Conservation (phyloP, 2,888 invertebrate species). For the Allophyes oxyacanthae region DNA sequence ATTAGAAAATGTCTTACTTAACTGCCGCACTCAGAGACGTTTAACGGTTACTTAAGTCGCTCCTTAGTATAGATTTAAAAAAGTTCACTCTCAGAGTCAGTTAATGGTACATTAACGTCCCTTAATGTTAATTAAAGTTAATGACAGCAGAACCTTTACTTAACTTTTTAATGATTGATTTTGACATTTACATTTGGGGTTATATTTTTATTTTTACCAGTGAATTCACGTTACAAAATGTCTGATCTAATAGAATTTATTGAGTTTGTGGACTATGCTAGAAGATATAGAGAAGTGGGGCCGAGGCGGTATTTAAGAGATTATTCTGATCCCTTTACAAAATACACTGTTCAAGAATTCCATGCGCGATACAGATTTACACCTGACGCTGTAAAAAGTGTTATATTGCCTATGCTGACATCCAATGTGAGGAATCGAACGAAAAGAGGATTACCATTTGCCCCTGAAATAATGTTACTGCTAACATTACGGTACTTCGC, state of each 20-base stretch:
- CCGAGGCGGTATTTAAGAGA: conserved; percentile 19
- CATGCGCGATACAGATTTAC: conserved; percentile 17
- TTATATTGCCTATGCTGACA: neutral
- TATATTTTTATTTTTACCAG: neutral
- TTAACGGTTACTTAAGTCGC: too few relatives aligned
- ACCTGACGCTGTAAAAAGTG: conserved; percentile 11
- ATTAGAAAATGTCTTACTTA: too few relatives aligned
- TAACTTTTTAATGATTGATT: conserved; percentile 7
- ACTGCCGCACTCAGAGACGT: too few relatives aligned
- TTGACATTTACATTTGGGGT: conserved; percentile 3
- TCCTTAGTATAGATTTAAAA: too few relatives aligned
- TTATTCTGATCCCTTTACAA: conserved; percentile 18
- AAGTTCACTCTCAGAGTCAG: too few relatives aligned
- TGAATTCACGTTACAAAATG: neutral
- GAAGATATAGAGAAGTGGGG: conserved; percentile 7
- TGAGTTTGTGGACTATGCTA: conserved; percentile 11
- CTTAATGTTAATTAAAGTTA: too few relatives aligned
- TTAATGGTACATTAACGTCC: too few relatives aligned
- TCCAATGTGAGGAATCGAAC: conserved; percentile 24
- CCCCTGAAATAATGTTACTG: conserved; percentile 49
- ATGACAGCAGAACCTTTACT: too few relatives aligned
- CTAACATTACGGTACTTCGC: conserved; percentile 32
- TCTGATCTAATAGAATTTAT: conserved; percentile 2
- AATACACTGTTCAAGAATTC: conserved; percentile 26
- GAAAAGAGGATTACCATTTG: conserved; percentile 46